Conservation (phyloP, 1,140 invertebrate genomes). For the Sycophaga agraensis region DNA sequence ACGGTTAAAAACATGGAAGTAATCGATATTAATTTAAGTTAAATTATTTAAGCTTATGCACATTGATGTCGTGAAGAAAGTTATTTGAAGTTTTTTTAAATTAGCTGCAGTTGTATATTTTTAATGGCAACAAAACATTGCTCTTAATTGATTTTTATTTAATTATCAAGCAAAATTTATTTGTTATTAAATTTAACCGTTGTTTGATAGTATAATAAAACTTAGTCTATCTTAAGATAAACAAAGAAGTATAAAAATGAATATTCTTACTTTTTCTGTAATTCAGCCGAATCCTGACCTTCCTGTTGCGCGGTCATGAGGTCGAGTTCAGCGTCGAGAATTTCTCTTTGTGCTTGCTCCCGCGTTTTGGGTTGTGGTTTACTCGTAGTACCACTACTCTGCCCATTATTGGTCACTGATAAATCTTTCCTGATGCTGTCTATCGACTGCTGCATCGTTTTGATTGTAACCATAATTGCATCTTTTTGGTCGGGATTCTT, state of each 20-base stretch:
- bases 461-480: conserved; percentile 71
- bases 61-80: too few species aligned
- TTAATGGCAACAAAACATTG: too few species aligned
- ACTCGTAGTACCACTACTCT: conserved; percentile 32
- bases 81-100: too few species aligned
- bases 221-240: too few species aligned
- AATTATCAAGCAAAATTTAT: too few species aligned
- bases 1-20: background rate
- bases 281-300: conserved; percentile 72
- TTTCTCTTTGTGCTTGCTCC: conserved; percentile 76
- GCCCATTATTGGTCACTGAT: conserved; percentile 52
- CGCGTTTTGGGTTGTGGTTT: conserved; percentile 54
- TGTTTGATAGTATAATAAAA: too few species aligned
- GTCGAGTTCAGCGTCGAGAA: conserved; percentile 86
- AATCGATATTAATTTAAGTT: background rate
- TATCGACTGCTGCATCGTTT: conserved; percentile 73
- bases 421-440: conserved; percentile 75
- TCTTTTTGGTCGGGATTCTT: conserved; percentile 71
- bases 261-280: conserved; percentile 63
- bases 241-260: too few species aligned
- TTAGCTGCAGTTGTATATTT: too few species aligned
- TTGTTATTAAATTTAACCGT: too few species aligned
- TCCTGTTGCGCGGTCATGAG: conserved; percentile 81
- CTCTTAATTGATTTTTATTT: too few species aligned
- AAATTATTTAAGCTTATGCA: background rate